Percentiles rank a stretch among this genome's conserved stretches.
phyloP scores from a whole-genome alignment of 2,888 invertebrate species.

The Podabrus alpinus region DNA sequence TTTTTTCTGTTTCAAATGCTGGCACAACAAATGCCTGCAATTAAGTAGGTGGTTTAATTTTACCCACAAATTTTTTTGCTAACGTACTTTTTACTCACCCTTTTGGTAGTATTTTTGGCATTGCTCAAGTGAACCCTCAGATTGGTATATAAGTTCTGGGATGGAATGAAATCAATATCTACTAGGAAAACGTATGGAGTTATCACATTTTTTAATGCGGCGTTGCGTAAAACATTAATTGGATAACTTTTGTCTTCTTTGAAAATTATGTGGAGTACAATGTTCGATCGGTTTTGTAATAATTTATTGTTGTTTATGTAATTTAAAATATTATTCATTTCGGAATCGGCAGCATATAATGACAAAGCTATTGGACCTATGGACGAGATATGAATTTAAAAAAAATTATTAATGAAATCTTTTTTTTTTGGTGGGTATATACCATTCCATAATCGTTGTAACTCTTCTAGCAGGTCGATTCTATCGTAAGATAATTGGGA shows the following conservation, averaged over 20 bases:
- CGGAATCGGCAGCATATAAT: slow-evolving; percentile 85
- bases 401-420: not conserved
- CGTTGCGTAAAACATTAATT: slow-evolving; percentile 86
- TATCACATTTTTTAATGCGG: slow-evolving; percentile 77
- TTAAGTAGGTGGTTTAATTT: not conserved
- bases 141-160: slow-evolving; percentile 76
- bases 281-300: slow-evolving; percentile 73
- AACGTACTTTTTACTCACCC: slow-evolving; percentile 55
- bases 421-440: not conserved
- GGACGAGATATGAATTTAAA: too few relatives aligned
- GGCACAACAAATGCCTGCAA: slow-evolving; percentile 76
- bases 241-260: slow-evolving; percentile 92
- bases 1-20: slow-evolving; percentile 77
- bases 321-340: slow-evolving; percentile 76
- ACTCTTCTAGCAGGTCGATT: not conserved
- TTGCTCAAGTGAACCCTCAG: slow-evolving; percentile 61
- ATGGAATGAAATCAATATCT: slow-evolving; percentile 90
- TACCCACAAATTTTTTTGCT: not conserved
- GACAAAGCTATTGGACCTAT: slow-evolving; percentile 57
- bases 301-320: slow-evolving; percentile 76
- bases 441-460: not conserved
- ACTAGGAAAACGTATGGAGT: slow-evolving; percentile 85
- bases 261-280: slow-evolving; percentile 88
- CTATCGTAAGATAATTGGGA: not conserved
- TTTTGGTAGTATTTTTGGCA: slow-evolving; percentile 49